Evolutionary conservation across 2,797 vertebrate genomes (phyloP).

Genomic region (Sebastes dallii): DNA sequence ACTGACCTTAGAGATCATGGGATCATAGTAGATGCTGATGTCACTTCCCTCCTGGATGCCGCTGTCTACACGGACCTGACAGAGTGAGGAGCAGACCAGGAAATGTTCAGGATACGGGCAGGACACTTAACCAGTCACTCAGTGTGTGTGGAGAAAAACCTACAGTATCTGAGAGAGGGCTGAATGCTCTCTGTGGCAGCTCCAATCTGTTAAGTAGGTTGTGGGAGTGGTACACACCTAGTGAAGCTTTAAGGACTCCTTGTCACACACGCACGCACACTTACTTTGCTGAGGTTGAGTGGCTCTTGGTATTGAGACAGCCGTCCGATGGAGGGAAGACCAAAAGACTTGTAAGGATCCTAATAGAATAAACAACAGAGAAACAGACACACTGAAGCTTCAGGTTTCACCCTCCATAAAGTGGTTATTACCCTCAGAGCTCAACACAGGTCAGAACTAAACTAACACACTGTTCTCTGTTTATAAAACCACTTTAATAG

Average conservation of each 20-base stretch:
- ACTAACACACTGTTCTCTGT: neutral
- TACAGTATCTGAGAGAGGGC: neutral
- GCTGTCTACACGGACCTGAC: constrained; percentile 95
- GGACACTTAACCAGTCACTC: neutral
- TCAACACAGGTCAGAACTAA: too few species aligned
- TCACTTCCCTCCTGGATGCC: constrained; percentile 98
- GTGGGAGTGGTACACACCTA: neutral
- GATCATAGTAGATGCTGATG: constrained; percentile 99
- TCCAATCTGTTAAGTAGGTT: neutral
- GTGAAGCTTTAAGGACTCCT: neutral
- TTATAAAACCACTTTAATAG: neutral
- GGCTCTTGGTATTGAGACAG: constrained; percentile 94
- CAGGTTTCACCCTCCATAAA: too few species aligned
- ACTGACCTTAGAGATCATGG: constrained; percentile 99
- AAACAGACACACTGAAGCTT: neutral
- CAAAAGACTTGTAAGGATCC: constrained; percentile 98
- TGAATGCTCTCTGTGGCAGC: neutral
- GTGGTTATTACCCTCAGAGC: too few species aligned
- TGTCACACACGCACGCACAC: neutral
- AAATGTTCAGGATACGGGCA: neutral
- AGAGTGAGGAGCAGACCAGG: neutral
- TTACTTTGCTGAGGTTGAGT: constrained; percentile 86
- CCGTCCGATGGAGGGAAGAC: constrained; percentile 92
- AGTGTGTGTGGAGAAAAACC: neutral
- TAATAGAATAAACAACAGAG: constrained; percentile 56